phyloP scores from a whole-genome alignment of 2,888 invertebrate species.

The Dusona sp. region DNA sequence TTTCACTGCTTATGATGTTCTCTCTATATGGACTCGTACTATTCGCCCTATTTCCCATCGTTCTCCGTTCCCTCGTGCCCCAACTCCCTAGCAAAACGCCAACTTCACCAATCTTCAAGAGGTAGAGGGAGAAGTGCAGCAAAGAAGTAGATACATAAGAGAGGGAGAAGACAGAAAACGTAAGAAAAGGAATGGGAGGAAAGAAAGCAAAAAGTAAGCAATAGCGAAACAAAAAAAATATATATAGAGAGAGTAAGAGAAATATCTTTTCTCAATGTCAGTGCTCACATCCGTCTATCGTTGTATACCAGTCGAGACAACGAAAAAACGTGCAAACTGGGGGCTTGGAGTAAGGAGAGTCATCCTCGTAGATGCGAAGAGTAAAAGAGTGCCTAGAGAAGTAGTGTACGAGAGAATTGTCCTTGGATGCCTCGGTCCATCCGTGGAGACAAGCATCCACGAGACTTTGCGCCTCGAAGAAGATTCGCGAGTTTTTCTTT shows the following conservation, averaged over 20 bases:
- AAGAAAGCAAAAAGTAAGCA: background rate
- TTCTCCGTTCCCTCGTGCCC: conserved; percentile 54
- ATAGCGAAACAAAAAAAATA: conserved; percentile 29
- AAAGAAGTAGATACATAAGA: background rate
- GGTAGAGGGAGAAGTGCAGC: conserved; percentile 3
- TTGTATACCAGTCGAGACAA: background rate
- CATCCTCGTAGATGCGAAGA: conserved; percentile 5
- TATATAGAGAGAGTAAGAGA: background rate
- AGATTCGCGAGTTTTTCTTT: conserved; percentile 9
- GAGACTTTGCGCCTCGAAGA: conserved; percentile 39
- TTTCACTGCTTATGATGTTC: background rate
- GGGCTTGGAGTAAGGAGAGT: conserved; percentile 4
- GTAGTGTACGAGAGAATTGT: background rate
- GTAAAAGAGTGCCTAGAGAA: background rate
- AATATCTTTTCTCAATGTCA: conserved; percentile 22
- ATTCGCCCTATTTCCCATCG: conserved; percentile 56
- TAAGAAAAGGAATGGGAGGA: background rate
- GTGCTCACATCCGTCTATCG: background rate
- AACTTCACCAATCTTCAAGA: conserved; percentile 21
- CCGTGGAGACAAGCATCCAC: conserved; percentile 41
- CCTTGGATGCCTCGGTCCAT: conserved; percentile 17
- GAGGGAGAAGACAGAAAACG: background rate
- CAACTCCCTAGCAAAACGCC: conserved; percentile 13
- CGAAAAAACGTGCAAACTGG: conserved; percentile 2
- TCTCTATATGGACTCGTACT: background rate